These are phyloP conservation scores for Sapayoa aenigma DNA, from an alignment of 2,113 vertebrate species.

Conservation along the genomic window DNA sequence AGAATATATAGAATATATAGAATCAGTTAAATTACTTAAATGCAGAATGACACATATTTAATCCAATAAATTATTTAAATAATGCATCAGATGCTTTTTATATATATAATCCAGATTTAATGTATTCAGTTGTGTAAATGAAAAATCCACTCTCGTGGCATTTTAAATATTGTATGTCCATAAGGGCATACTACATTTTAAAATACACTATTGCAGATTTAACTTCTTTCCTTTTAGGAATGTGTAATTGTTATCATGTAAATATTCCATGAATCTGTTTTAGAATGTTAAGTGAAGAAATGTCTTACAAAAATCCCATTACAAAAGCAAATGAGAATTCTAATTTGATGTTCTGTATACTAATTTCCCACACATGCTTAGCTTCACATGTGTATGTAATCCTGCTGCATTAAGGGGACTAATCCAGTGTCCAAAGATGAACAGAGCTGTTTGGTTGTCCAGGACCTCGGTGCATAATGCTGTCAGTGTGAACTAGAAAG, in stretches of 20 bases:
- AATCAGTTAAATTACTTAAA: not conserved
- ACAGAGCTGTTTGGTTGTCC: not conserved
- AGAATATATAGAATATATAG: not conserved
- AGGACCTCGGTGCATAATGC: not conserved
- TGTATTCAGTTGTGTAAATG: not conserved
- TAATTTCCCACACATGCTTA: not conserved
- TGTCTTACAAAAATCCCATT: not conserved
- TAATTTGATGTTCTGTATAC: not conserved
- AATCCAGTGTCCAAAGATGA: not conserved
- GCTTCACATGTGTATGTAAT: not conserved
- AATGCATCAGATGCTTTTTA: not conserved
- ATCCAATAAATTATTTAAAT: not conserved
- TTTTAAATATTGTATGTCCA: not conserved
- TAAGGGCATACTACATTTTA: not conserved
- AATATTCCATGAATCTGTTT: not conserved
- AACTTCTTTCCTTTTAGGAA: not conserved
- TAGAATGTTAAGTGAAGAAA: not conserved
- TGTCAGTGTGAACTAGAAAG: not conserved
- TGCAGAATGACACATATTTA: not conserved
- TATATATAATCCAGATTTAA: not conserved
- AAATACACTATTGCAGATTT: not conserved
- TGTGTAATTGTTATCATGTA: not conserved
- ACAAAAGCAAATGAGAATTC: not conserved
- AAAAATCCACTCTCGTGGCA: not conserved
- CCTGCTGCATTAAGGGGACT: not conserved